A percentile compares a stretch with the other conserved stretches of the same genome.
phyloP scores from a whole-genome alignment of 1,140 invertebrate genomes.

The Sycophaga agraensis region DNA sequence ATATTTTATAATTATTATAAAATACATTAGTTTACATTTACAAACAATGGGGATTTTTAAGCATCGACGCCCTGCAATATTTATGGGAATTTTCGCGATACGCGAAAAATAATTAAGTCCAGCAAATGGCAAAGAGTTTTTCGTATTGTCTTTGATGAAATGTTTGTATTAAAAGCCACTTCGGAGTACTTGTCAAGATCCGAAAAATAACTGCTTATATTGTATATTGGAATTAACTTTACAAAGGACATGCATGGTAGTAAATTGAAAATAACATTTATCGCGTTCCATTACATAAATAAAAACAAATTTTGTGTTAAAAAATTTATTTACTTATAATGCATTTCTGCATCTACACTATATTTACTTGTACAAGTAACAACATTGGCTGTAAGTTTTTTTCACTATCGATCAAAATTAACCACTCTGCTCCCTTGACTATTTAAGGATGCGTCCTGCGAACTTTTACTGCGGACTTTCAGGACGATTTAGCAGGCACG shows the following conservation, averaged over 20 bases:
- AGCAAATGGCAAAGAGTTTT: constrained; percentile 16
- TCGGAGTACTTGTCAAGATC: constrained; percentile 29
- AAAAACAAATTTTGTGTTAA: constrained; percentile 1
- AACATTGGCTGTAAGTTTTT: constrained; percentile 18
- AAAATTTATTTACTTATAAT: constrained; percentile 17
- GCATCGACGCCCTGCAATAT: constrained; percentile 45
- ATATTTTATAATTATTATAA: constrained; percentile 47
- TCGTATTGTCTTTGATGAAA: constrained; percentile 38
- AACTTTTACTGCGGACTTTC: constrained; percentile 16
- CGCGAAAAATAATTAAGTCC: constrained; percentile 20
- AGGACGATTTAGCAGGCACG: constrained; percentile 46
- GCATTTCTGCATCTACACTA: not conserved
- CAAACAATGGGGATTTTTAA: constrained; percentile 52
- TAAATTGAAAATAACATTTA: too few species aligned
- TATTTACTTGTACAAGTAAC: constrained; percentile 14
- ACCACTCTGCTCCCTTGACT: constrained; percentile 27
- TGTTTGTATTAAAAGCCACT: constrained; percentile 22
- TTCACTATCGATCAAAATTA: constrained; percentile 1
- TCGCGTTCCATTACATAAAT: not conserved
- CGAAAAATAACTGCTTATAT: too few species aligned
- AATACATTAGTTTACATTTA: constrained; percentile 57
- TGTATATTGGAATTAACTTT: too few species aligned
- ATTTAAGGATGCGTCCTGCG: constrained; percentile 25
- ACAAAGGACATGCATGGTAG: too few species aligned
- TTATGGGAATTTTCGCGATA: constrained; percentile 30